Evolutionary conservation across 2,888 invertebrate species (phyloP), one percentile per base, ranked within the genome.

Genomic region (Strigamia crassipes): DNA sequence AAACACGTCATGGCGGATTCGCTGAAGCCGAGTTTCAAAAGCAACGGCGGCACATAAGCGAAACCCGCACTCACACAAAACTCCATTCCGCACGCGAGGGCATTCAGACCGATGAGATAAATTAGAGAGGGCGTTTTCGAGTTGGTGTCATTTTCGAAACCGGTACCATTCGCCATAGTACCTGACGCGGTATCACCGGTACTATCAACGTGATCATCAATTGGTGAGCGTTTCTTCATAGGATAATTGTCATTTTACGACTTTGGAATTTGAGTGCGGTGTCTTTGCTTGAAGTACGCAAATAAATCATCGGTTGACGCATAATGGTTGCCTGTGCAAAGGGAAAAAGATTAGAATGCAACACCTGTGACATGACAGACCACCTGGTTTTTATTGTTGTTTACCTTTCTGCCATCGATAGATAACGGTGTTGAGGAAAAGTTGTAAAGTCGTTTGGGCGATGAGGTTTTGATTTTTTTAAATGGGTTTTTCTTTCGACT

Each of bases 21-120:
- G 10, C 86, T 85, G 83, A 88, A 87, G 12, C 89, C 89, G 15
- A 87, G 86, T 84, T 89, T 89, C 51, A 89, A 86, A 51, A 89
- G 84, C 85, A 89, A 86, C 3, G 89, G 89, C 4, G 89, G 89
- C 82, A 89, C 88, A 85, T 89, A 89, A 13, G 89, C 88, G 85
- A 89, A 89, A 34, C 88, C 89, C 34, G 89, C 88, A 84, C 88
- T 89, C 38, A 88, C 88, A 83, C 88, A 88, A 73, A 89, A 87
- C 85, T 89, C 89, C 51, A 89, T 86, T 8, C 89, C 89, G 84
- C 88, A 89, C 3, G 89, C 88, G 21, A 89, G 86, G 46, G 88
- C 86, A 84, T 89, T 89, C 38, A 89, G 56, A 38, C 78, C 79
- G 18, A 83, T 83, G 41, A 83, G 80, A 6, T 66, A 56, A 3